Evolutionary conservation across 2,797 vertebrate genomes (phyloP), one percentile per base, ranked within the genome.

Genomic region (Cuniculus paca): DNA sequence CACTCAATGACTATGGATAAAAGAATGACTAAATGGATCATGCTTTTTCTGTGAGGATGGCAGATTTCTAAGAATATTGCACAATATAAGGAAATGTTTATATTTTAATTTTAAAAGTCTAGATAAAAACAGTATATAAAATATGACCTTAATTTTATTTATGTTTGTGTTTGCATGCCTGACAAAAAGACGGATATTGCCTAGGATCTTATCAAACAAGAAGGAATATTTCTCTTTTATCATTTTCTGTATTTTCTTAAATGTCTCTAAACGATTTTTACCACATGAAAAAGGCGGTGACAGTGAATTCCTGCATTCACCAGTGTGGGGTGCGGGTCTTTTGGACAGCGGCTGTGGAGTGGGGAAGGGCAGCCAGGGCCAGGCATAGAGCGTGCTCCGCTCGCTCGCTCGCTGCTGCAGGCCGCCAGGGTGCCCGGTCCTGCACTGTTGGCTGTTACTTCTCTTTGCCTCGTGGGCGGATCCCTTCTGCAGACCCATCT

Each of bases 51-150:
- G 8, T 52, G 31, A 86, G 2, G 74, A 31, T 5, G 39, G 3
- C 12, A 5, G 60, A 63, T 45, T 75, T 75, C n/a, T 82, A 85
- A 65, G 28, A 74, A 77, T 39, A 63, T 45, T 31, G 58, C 45
- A 54, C 56, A 65, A 50, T 4, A 14, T 34, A 28, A 54, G 24
- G 61, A 82, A 79, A 45, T 68, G 7, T 13, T 81, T 39, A 13
- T n/a, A 31, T 81, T 92, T 87, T 85, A 70, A 48, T 52, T 56
- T 4, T 60, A 88, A 96, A 85, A 42, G 20, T 91, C 48, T 61
- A 77, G 11, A 50, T 31, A 39, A 68, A 72, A 75, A 39, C 42
- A 31, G 5, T 22, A 20, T 7, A 34, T 61, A 50, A 39, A 79
- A 63, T 39, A 61, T 1, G 16, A 20, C 31, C 12, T 5, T 45